A percentile compares a stretch with the other conserved stretches of the same genome.
These are phyloP conservation scores for Lipotes vexillifer DNA, from an alignment of 2,113 vertebrate species.

Conservation along the genomic window DNA sequence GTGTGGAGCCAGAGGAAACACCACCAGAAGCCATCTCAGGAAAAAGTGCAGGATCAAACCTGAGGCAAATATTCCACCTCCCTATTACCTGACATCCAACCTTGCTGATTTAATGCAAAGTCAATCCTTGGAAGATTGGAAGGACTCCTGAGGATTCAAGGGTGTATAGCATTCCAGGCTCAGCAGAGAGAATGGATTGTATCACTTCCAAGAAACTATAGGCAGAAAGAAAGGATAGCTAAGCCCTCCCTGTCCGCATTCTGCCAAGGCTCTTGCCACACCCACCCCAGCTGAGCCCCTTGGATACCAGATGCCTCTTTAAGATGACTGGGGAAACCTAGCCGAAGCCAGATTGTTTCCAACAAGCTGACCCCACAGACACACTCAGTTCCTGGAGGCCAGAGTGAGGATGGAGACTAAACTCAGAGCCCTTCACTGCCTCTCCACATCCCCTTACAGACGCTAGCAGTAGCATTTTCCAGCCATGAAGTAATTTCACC, in stretches of 20 bases:
- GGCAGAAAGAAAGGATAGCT: not conserved
- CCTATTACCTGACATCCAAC: not conserved
- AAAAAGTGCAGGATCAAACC: not conserved
- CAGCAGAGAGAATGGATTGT: not conserved
- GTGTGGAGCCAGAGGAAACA: not conserved
- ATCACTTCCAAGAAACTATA: not conserved
- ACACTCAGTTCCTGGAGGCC: not conserved
- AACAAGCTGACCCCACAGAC: not conserved
- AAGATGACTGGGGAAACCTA: not conserved
- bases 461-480: not conserved
- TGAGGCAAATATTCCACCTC: not conserved
- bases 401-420: not conserved
- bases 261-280: not conserved
- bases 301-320: not conserved
- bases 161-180: not conserved
- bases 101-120: not conserved
- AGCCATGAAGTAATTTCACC: not conserved
- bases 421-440: not conserved
- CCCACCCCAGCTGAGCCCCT: not conserved
- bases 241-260: not conserved
- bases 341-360: not conserved
- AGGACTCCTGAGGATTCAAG: not conserved
- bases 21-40: not conserved
- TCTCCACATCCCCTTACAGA: not conserved
- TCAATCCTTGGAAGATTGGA: not conserved